Base-by-base conservation (phyloP, 2,888 invertebrate species). In the Agonum fuliginosum region DNA sequence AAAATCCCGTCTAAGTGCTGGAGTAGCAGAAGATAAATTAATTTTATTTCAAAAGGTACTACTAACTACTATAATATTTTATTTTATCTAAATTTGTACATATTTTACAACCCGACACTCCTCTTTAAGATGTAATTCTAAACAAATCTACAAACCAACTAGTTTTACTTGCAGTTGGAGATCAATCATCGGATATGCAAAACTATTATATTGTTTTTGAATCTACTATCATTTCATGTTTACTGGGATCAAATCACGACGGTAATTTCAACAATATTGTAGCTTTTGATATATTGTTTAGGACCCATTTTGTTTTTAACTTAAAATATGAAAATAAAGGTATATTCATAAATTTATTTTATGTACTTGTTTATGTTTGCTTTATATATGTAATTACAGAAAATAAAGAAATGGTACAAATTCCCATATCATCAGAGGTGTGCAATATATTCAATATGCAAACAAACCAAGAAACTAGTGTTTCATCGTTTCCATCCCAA, bases 161-260 rank as follows among this genome's bases (percentile, higher is more conserved):
- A 58, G 58, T 58, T n/a, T 58, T 58, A 30, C 10, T 58, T 8
- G 51, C 51, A 51, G 51, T 51, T 17, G 51, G 51, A 41, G 41
- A 41, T 6, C 10, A 41, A 6, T 6, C 2, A n/a, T 6, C 10
- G 12, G 10, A 41, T 41, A 41, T 41, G 3, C 41, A 41, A 41
- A n/a, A 41, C 41, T 41, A 41, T n/a, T 41, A 41, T 41, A n/a
- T 41, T n/a, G 41, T 6, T 41, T 41, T 41, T n/a, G 41, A 41
- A 41, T 41, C 41, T 41, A 41, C 41, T n/a, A 41, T 41, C 8
- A 41, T 41, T 41, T 41, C 41, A 41, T 41, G 41, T n/a, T 41
- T n/a, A 41, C 8, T n/a, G 12, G 41, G 10, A n/a, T 41, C 41
- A 41, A 41, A n/a, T n/a, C 10, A 41, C 8, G 41, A 41, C 41